Conservation (phyloP, 2,113 vertebrate species). For the Acanthochromis polyacanthus region DNA sequence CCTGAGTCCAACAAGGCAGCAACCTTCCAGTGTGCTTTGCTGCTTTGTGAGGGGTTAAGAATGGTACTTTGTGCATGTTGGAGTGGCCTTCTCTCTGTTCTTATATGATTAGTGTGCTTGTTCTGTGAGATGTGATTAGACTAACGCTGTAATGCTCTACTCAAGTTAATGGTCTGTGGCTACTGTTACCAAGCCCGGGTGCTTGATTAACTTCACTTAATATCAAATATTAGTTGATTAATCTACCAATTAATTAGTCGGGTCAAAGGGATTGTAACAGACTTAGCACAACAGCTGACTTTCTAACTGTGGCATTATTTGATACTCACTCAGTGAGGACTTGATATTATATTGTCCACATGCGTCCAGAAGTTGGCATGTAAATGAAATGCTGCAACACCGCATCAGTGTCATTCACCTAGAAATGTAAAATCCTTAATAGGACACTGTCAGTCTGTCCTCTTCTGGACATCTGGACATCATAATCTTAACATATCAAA, state of each 20-base stretch:
- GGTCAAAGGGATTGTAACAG: conserved; percentile 66
- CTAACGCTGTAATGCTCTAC: conserved; percentile 50
- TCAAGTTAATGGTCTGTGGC: conserved; percentile 70
- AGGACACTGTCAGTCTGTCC: too few species aligned
- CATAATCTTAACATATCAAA: too few species aligned
- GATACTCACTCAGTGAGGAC: neutral
- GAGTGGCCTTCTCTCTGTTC: conserved; percentile 25
- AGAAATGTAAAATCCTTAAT: too few species aligned
- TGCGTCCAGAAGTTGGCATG: neutral
- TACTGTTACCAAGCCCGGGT: conserved; percentile 57
- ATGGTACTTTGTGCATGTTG: conserved; percentile 30
- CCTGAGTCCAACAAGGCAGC: conserved; percentile 22
- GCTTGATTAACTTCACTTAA: conserved; percentile 73
- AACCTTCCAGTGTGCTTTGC: conserved; percentile 8
- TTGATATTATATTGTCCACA: neutral
- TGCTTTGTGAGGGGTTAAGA: conserved; percentile 38
- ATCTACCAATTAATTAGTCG: conserved; percentile 70
- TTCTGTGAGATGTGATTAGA: conserved; percentile 62
- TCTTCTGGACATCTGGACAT: too few species aligned
- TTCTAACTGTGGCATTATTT: conserved; percentile 5
- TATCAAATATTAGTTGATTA: conserved; percentile 71
- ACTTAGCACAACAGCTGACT: conserved; percentile 44
- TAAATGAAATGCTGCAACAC: neutral
- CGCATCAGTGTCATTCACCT: too few species aligned
- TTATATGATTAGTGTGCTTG: conserved; percentile 62